Conservation (phyloP, 2,113 vertebrate genomes). For the Osmerus eperlanus region DNA sequence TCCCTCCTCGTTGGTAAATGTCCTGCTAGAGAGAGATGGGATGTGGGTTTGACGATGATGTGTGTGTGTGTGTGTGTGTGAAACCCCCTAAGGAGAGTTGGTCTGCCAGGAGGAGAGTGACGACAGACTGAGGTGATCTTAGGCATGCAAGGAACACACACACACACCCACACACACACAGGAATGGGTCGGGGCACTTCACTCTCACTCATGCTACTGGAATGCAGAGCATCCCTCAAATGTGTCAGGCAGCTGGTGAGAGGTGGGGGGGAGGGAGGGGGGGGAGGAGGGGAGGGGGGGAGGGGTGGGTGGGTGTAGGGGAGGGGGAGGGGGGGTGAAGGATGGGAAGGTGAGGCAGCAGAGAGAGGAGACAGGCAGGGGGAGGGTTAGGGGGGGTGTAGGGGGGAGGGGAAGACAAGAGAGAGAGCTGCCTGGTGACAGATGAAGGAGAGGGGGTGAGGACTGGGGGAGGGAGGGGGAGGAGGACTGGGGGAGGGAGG, state of each 20-base stretch:
- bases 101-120: neutral
- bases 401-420: conserved; percentile 2
- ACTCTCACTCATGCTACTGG: conserved; percentile 31
- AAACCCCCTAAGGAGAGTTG: neutral
- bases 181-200: neutral
- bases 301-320: no score
- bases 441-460: conserved; percentile 9
- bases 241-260: conserved; percentile 36
- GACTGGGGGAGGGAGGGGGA: neutral
- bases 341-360: no score
- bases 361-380: neutral
- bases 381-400: neutral
- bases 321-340: neutral
- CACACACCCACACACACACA: conserved; percentile 11
- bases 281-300: neutral
- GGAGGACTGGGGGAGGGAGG: neutral
- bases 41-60: neutral
- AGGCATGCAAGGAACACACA: neutral
- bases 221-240: conserved; percentile 49
- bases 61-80: no score
- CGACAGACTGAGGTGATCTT: neutral
- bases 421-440: conserved; percentile 24
- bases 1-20: neutral
- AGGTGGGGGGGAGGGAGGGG: neutral
- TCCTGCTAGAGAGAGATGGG: neutral